Conservation (phyloP, 2,113 vertebrate species). For the Salvelinus alpinus region DNA sequence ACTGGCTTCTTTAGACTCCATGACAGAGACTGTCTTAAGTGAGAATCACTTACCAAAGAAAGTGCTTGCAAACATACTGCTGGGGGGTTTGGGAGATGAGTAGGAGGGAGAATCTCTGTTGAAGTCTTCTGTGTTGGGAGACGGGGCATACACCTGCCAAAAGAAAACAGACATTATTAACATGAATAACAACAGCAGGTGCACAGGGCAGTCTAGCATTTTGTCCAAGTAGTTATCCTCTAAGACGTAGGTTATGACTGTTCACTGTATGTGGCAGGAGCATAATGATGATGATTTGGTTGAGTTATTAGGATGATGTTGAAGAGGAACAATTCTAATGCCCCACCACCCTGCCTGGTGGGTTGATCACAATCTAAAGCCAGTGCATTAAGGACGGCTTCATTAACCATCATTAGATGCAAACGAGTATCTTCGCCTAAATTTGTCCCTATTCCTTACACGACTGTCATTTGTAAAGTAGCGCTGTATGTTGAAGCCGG, state of each 20-base stretch:
- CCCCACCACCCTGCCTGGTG: background rate
- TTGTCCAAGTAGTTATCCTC: background rate
- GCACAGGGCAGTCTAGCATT: background rate
- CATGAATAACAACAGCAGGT: background rate
- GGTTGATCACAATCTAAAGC: background rate
- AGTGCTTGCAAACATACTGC: conserved; percentile 98
- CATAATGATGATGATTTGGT: background rate
- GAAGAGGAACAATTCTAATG: background rate
- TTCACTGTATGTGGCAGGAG: background rate
- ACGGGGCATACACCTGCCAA: conserved; percentile 94
- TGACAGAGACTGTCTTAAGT: background rate
- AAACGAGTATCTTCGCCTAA: background rate
- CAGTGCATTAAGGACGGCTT: background rate
- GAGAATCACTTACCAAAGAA: conserved; percentile 87
- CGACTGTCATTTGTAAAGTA: background rate
- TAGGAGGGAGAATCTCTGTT: conserved; percentile 97
- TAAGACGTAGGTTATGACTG: background rate
- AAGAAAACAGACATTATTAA: conserved; percentile 51
- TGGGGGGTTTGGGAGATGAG: conserved; percentile 92
- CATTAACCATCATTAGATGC: background rate
- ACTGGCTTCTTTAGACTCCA: background rate
- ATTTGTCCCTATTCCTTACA: background rate
- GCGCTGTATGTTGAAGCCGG: background rate
- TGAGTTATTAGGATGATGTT: background rate
- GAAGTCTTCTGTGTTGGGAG: conserved; percentile 94